Conservation (phyloP, 2,797 vertebrate genomes). For the Phoxinus dragarum region DNA sequence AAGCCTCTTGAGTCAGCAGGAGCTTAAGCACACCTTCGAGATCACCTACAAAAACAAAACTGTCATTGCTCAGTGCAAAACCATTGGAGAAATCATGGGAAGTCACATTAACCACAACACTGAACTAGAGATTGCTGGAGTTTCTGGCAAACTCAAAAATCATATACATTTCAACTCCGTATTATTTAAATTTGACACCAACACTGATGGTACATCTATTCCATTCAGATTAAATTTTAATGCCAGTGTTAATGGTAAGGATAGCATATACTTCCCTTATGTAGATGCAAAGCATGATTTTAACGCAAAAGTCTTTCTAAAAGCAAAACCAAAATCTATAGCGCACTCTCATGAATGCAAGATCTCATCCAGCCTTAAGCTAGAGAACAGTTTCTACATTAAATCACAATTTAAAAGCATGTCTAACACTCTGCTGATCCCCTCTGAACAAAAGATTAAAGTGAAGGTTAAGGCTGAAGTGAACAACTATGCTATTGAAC, state of each 20-base stretch:
- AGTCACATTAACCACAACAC: slow-evolving; percentile 82
- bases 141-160: slow-evolving; percentile 80
- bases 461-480: slow-evolving; percentile 85
- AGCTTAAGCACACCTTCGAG: slow-evolving; percentile 87
- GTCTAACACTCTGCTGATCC: slow-evolving; percentile 76
- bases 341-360: slow-evolving; percentile 86
- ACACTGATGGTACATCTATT: slow-evolving; percentile 76
- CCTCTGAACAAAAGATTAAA: slow-evolving; percentile 78
- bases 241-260: slow-evolving; percentile 81
- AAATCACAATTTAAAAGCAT: slow-evolving; percentile 80
- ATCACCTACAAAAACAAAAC: slow-evolving; percentile 79
- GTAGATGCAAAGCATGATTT: slow-evolving; percentile 84
- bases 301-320: slow-evolving; percentile 86
- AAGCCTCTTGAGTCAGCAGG: slow-evolving; percentile 79
- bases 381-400: slow-evolving; percentile 64
- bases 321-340: slow-evolving; percentile 85
- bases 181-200: slow-evolving; percentile 81
- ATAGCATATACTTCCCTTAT: slow-evolving; percentile 73
- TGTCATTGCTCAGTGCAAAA: slow-evolving; percentile 83
- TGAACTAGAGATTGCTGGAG: slow-evolving; percentile 81
- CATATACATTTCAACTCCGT: slow-evolving; percentile 83
- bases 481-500: slow-evolving; percentile 83
- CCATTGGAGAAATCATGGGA: slow-evolving; percentile 81
- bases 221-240: slow-evolving; percentile 88
- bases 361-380: slow-evolving; percentile 72